These are phyloP conservation scores for Syngnathus typhle DNA, from an alignment of 2,113 vertebrate species.

Conservation along the genomic window DNA sequence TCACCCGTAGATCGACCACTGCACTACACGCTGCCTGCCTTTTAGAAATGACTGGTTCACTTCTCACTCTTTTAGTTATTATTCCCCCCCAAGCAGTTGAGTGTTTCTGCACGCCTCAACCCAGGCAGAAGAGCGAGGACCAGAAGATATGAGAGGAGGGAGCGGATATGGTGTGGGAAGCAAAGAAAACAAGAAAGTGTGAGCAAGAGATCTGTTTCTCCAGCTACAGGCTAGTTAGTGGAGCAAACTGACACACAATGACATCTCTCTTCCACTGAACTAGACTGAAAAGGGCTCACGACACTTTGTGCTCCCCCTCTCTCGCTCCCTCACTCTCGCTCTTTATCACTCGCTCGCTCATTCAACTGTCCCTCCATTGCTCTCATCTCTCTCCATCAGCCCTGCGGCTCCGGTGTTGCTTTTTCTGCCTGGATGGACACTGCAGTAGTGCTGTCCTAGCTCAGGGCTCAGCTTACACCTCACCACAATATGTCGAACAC, in stretches of 20 bases:
- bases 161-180: conserved; percentile 47
- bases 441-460: conserved; percentile 52
- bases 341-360: conserved; percentile 7
- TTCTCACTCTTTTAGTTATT: conserved; percentile 42
- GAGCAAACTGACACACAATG: conserved; percentile 65
- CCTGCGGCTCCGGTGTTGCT: conserved; percentile 53
- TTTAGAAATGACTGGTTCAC: conserved; percentile 52
- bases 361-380: conserved; percentile 18
- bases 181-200: conserved; percentile 39
- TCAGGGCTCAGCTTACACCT: conserved; percentile 55
- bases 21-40: conserved; percentile 34
- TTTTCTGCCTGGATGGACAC: conserved; percentile 61
- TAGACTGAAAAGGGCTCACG: conserved; percentile 55
- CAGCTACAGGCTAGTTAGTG: conserved; percentile 63
- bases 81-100: conserved; percentile 44
- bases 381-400: conserved; percentile 31
- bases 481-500: conserved; percentile 28
- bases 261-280: conserved; percentile 65
- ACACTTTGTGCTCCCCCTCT: conserved; percentile 42
- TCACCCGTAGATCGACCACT: conserved; percentile 46
- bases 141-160: conserved; percentile 47
- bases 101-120: conserved; percentile 52
- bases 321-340: conserved; percentile 9
- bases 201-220: conserved; percentile 57
- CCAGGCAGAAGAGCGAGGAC: conserved; percentile 59